Base-by-base conservation (phyloP, 2,888 invertebrate genomes). In the Autographa pulchrina region DNA sequence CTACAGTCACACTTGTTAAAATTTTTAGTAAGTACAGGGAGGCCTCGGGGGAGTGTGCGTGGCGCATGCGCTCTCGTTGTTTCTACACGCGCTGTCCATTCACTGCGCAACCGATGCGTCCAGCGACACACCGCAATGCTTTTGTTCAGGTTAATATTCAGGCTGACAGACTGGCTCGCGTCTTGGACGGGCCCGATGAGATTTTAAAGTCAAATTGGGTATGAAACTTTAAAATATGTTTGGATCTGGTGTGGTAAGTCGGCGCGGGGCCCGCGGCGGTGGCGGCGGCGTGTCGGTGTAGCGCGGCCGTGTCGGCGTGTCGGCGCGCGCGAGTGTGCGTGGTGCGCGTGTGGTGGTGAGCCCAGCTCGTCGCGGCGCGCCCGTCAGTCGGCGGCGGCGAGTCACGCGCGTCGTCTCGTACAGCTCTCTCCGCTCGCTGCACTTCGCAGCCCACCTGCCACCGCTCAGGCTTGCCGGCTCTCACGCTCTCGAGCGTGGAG, bases 351-450 rank as follows among this genome's bases (percentile, higher is more conserved):
- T 93, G 93, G 89, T 92, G 89, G 94, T 93, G 90, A 84, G 86
- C 85, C 88, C 90, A 92, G 88, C 88, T 91, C 91, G 92, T 87
- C 91, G 92, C 93, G 93, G 93, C 92, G 93, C 94, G 94, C 92
- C 93, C 94, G 93, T 94, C 95, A 95, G 95, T 95, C 93, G 94
- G 92, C 94, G 94, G 92, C 93, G 92, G 93, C 94, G 91, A 94
- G 93, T 93, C 95, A 93, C 94, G 93, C 95, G 93, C 92, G 94
- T 93, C 93, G 95, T 94, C 91, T 92, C 90, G 93, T 93, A 86
- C 87, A 89, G 85, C 86, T 91, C 90, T 89, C 88, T 88, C 87
- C 77, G 90, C 83, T 85, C 85, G 90, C 90, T 91, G 92, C 89
- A 91, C 88, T 91, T 87, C 89, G 89, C 90, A 91, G 90, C 91